phyloP scores from a whole-genome alignment of 1,140 invertebrate species.

The Drosophila tani region DNA sequence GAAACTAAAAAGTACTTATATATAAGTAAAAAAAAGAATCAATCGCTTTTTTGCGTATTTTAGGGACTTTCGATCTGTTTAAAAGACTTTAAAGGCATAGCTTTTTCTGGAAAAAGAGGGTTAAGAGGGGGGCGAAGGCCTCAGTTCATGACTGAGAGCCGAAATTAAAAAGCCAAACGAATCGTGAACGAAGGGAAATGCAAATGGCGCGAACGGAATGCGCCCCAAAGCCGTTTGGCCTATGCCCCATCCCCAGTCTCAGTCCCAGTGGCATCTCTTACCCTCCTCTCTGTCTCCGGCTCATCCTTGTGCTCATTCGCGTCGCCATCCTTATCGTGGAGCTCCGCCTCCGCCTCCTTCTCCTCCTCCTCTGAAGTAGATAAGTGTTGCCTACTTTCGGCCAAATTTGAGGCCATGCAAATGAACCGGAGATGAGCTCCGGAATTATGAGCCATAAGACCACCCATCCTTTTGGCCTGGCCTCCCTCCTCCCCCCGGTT shows the following conservation, averaged over 20 bases:
- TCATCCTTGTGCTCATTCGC: background rate
- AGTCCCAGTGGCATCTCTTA: too few relatives aligned
- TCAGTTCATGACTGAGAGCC: conserved; percentile 24
- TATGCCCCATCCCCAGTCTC: background rate
- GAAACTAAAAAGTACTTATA: too few relatives aligned
- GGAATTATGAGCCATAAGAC: conserved; percentile 55
- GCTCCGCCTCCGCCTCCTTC: background rate
- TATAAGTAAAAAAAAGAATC: background rate
- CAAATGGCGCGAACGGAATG: conserved; percentile 62
- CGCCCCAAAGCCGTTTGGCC: conserved; percentile 53
- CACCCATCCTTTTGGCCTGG: background rate
- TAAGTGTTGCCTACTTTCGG: conserved; percentile 60
- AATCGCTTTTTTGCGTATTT: background rate
- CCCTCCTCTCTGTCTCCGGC: background rate
- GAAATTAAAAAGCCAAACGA: conserved; percentile 43
- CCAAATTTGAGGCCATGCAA: conserved; percentile 47
- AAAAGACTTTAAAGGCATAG: background rate
- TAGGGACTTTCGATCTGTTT: background rate
- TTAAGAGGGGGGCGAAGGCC: background rate
- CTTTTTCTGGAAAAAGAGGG: background rate
- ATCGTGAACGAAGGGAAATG: conserved; percentile 51
- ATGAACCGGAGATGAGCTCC: conserved; percentile 58
- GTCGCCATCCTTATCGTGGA: background rate
- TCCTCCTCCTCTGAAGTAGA: conserved; percentile 9
- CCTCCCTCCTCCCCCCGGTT: background rate